Conservation (phyloP, 2,797 vertebrate species). For the Astyanax mexicanus region DNA sequence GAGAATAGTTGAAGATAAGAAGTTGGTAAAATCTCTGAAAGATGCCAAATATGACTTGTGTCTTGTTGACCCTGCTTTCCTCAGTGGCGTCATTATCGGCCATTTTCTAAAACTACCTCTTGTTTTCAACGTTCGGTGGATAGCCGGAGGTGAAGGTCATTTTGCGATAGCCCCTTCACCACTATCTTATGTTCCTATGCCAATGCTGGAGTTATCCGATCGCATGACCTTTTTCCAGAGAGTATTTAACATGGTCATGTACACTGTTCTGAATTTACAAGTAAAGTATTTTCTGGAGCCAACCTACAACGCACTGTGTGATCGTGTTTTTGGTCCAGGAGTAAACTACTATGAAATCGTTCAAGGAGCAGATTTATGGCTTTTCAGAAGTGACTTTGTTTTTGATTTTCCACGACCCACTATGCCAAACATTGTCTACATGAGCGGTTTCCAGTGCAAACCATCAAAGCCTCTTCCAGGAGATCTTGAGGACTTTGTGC, state of each 20-base stretch:
- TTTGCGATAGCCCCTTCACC: slow-evolving; percentile 59
- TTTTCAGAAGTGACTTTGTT: slow-evolving; percentile 65
- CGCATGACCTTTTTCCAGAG: slow-evolving; percentile 55
- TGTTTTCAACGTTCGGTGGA: slow-evolving; percentile 57
- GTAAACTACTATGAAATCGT: slow-evolving; percentile 31
- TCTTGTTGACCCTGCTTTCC: slow-evolving; percentile 50
- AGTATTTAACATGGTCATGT: slow-evolving; percentile 42
- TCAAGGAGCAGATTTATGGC: slow-evolving; percentile 63
- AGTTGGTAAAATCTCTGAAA: slow-evolving; percentile 43
- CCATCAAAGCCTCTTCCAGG: slow-evolving; percentile 60
- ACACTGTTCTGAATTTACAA: slow-evolving; percentile 34
- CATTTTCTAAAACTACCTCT: slow-evolving; percentile 52
- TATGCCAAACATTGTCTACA: slow-evolving; percentile 68
- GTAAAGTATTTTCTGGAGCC: slow-evolving; percentile 32
- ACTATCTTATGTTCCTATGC: slow-evolving; percentile 54
- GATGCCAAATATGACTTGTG: slow-evolving; percentile 56
- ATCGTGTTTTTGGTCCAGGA: slow-evolving; percentile 30
- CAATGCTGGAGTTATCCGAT: slow-evolving; percentile 50
- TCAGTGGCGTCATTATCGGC: slow-evolving; percentile 37
- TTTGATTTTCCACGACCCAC: slow-evolving; percentile 67
- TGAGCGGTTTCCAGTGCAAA: slow-evolving; percentile 67
- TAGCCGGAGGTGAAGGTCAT: slow-evolving; percentile 49
- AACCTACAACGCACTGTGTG: slow-evolving; percentile 31
- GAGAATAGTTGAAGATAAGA: slow-evolving; percentile 43
- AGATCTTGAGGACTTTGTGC: slow-evolving; percentile 65